Conservation (phyloP, 2,113 vertebrate genomes). For the Chlamydotis undulata region DNA sequence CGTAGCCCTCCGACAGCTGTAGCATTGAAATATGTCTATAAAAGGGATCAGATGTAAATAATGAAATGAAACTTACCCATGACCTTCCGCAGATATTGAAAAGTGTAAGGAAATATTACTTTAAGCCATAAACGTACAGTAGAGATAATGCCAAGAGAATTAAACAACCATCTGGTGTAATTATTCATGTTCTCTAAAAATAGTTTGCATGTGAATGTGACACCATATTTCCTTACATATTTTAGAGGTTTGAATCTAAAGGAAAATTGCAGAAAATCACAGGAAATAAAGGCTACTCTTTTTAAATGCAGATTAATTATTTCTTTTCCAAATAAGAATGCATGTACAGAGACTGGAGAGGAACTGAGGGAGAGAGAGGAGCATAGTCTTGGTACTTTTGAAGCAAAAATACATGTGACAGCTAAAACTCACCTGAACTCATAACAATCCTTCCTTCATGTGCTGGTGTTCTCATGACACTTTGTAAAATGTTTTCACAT, state of each 20-base stretch:
- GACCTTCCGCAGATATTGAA: conserved; percentile 43
- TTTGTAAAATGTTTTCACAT: not conserved
- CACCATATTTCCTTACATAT: conserved; percentile 59
- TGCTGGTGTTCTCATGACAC: not conserved
- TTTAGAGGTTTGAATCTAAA: conserved; percentile 59
- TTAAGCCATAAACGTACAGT: conserved; percentile 74
- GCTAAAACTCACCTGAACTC: not conserved
- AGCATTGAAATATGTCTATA: conserved; percentile 29
- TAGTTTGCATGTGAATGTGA: conserved; percentile 69
- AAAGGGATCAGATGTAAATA: conserved; percentile 55
- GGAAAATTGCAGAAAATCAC: conserved; percentile 50
- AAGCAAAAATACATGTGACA: not conserved
- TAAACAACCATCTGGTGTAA: conserved; percentile 78
- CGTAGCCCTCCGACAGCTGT: conserved; percentile 27
- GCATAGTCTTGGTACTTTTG: not conserved
- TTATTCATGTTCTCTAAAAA: conserved; percentile 78
- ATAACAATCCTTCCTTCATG: not conserved
- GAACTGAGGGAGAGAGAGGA: not conserved
- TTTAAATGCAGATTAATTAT: not conserved
- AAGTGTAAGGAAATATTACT: conserved; percentile 69
- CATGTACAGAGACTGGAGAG: not conserved
- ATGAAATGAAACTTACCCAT: conserved; percentile 9
- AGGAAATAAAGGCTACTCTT: conserved; percentile 2
- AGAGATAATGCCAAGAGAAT: conserved; percentile 76
- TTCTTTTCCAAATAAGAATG: not conserved